Conservation (phyloP, 2,113 vertebrate species). For the Hydrolagus affinis region DNA sequence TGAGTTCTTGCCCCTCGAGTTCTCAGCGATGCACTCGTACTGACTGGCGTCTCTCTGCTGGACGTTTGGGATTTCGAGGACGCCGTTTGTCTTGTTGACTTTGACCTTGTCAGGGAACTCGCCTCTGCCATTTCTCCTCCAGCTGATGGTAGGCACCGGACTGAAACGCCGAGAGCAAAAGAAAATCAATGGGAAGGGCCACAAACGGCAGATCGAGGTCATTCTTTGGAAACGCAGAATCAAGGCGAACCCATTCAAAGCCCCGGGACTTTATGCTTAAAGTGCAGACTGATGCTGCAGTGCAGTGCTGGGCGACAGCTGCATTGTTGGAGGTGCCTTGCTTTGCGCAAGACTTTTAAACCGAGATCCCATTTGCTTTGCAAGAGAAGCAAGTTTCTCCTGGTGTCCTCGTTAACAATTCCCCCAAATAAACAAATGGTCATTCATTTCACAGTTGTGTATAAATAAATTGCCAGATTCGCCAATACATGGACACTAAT, state of each 20-base stretch:
- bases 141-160: constrained; percentile 84
- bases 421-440: no score
- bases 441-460: no score
- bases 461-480: no score
- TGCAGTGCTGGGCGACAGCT: no score
- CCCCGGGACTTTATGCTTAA: no score
- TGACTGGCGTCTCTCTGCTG: constrained; percentile 84
- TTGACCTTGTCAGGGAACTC: constrained; percentile 79
- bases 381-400: no score
- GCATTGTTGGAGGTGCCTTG: no score
- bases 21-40: constrained; percentile 86
- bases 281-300: no score
- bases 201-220: neutral
- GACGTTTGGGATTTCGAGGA: constrained; percentile 84
- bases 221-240: neutral
- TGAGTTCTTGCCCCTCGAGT: constrained; percentile 78
- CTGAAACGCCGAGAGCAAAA: constrained; percentile 47
- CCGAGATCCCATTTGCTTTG: no score
- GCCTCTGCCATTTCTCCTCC: constrained; percentile 78
- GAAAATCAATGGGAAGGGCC: neutral
- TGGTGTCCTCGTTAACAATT: no score
- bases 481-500: no score
- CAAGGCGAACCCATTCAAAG: neutral
- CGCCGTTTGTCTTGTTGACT: constrained; percentile 70
- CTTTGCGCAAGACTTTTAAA: no score